phyloP scores from a whole-genome alignment of 2,113 vertebrate species.

The Siniperca knerii region DNA sequence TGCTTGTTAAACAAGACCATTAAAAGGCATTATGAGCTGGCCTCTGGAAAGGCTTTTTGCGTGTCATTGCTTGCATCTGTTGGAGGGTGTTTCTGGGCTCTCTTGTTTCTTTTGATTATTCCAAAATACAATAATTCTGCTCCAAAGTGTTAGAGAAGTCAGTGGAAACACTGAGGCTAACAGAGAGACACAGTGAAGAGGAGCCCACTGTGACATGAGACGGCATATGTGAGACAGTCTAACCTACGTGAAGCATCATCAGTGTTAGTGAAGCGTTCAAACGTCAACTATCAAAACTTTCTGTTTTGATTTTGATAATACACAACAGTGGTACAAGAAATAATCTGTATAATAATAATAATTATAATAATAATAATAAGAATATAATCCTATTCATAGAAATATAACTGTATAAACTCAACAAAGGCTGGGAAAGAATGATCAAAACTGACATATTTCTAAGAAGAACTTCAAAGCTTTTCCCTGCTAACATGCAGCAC shows the following conservation, averaged over 20 bases:
- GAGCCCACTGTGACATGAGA: neutral
- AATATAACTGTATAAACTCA: neutral
- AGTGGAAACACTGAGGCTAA: slow-evolving; percentile 33
- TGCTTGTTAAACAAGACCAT: slow-evolving; percentile 85
- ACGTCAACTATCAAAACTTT: neutral
- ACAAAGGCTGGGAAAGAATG: slow-evolving; percentile 2
- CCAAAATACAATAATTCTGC: slow-evolving; percentile 57
- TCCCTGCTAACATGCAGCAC: slow-evolving; percentile 17
- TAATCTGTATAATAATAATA: neutral
- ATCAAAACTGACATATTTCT: slow-evolving; percentile 39
- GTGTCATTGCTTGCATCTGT: slow-evolving; percentile 80
- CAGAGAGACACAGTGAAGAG: slow-evolving; percentile 10
- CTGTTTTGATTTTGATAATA: neutral
- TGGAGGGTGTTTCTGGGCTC: slow-evolving; percentile 65
- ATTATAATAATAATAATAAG: neutral
- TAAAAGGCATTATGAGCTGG: slow-evolving; percentile 80
- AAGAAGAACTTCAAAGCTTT: slow-evolving; percentile 56
- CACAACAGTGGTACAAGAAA: neutral
- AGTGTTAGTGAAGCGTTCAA: neutral
- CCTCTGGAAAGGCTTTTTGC: slow-evolving; percentile 65
- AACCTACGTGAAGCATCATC: neutral
- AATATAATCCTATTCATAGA: neutral
- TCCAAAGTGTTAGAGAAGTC: slow-evolving; percentile 31
- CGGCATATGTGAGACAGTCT: neutral
- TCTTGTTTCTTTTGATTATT: slow-evolving; percentile 65